phyloP scores from a whole-genome alignment of 2,888 invertebrate genomes.

The Imbricaverruca yamaguchii region DNA sequence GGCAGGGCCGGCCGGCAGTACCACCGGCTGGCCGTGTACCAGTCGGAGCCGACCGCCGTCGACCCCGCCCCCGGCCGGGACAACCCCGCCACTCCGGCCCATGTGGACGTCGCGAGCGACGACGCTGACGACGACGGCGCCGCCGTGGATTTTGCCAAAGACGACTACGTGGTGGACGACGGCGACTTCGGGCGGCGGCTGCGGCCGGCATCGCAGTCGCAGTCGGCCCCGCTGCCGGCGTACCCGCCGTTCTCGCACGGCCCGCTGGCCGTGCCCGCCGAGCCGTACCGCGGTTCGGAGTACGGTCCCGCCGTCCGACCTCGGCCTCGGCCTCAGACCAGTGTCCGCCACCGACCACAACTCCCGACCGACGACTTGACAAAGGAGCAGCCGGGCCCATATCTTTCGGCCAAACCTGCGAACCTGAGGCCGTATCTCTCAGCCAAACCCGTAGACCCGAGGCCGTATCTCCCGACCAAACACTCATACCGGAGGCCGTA shows the following conservation, averaged over 20 bases:
- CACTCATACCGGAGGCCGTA: too few species aligned
- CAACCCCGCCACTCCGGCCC: background rate
- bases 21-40: background rate
- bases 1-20: background rate
- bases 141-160: background rate
- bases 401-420: background rate
- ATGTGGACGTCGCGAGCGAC: background rate
- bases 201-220: background rate
- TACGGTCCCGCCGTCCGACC: background rate
- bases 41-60: background rate
- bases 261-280: background rate
- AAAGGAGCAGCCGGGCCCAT: background rate
- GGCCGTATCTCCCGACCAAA: background rate
- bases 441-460: background rate
- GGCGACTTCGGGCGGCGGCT: slow-evolving; percentile 1
- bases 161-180: background rate
- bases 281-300: background rate
- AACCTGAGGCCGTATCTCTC: background rate
- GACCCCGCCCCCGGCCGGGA: background rate
- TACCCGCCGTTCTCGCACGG: slow-evolving; percentile 15
- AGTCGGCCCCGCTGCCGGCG: background rate
- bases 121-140: background rate
- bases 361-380: background rate
- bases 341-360: background rate
- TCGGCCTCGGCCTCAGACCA: background rate